phyloP scores from a whole-genome alignment of 2,797 vertebrate species.

The Anniella stebbinsi region DNA sequence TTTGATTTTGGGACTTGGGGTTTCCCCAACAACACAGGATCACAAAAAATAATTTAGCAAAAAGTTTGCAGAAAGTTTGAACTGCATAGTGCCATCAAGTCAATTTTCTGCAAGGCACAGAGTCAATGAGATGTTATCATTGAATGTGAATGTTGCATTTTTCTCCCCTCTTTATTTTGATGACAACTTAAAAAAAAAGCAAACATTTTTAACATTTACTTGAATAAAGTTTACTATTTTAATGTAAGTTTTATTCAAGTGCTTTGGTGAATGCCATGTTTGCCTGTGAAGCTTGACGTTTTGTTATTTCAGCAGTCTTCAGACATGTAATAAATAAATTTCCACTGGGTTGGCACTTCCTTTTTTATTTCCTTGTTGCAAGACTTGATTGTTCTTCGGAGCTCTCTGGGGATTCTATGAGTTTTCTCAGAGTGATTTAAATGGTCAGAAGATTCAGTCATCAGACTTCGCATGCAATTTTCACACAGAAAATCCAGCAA shows the following conservation, averaged over 20 bases:
- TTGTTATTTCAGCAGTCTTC: slow-evolving; percentile 82
- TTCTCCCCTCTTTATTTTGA: slow-evolving; percentile 38
- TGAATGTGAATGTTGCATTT: slow-evolving; percentile 50
- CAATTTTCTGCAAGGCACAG: slow-evolving; percentile 72
- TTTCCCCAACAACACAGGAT: slow-evolving; percentile 57
- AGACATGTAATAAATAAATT: slow-evolving; percentile 80
- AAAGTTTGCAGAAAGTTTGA: slow-evolving; percentile 68
- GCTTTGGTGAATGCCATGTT: slow-evolving; percentile 52
- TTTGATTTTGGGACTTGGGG: no score
- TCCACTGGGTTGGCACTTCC: slow-evolving; percentile 83
- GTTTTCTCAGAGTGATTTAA: slow-evolving; percentile 72
- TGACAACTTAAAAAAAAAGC: slow-evolving; percentile 30
- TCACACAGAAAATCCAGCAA: slow-evolving; percentile 61
- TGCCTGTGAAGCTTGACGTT: slow-evolving; percentile 59
- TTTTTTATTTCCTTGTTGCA: slow-evolving; percentile 80
- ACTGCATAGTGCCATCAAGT: slow-evolving; percentile 64
- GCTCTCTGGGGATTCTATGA: slow-evolving; percentile 65
- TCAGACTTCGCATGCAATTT: slow-evolving; percentile 53
- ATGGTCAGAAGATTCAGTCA: slow-evolving; percentile 45
- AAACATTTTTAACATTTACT: slow-evolving; percentile 9
- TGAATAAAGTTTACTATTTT: slow-evolving; percentile 34
- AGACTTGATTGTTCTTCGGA: slow-evolving; percentile 78
- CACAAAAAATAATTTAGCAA: slow-evolving; percentile 58
- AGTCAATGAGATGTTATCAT: slow-evolving; percentile 72
- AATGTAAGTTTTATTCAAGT: slow-evolving; percentile 49